Base-by-base conservation (phyloP, 2,888 invertebrate species). In the Dryadula phaetusa region DNA sequence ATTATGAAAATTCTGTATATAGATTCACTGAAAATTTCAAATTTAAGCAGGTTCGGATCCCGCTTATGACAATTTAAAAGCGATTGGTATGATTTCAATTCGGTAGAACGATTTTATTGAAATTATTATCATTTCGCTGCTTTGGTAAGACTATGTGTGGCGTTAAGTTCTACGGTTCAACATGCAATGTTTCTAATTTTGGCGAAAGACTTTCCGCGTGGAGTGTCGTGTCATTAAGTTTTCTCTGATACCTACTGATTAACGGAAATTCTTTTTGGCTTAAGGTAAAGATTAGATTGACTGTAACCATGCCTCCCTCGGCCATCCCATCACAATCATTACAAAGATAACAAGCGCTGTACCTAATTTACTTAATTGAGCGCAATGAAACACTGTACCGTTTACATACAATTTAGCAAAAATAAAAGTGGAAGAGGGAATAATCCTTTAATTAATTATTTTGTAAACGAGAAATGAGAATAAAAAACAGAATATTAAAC, bases 311-410 rank as follows among this genome's bases (percentile, higher is more conserved):
- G 12, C 10, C 37, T 10, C 28, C 52, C 16, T 3, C 52, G 28
- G 28, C 28, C 52, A 28, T 52, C n/a, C 28, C 49, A 52, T 28
- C 52, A 52, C 28, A 32, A 52, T 28, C 52, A 52, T 52, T 52
- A 32, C 52, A 52, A 32, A 28, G 52, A 52, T 52, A 52, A 52
- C 52, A 5, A 52, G 32, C 28, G 28, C 28, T 22, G n/a, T 10
- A 16, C 18, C 28, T 32, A 52, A 52, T 52, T 52, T 32, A 12
- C 10, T 16, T 32, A 52, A 52, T 28, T 52, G 16, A 52, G 10
- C 25, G 28, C 28, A 52, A 52, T 52, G 28, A 28, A 28, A 28
- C 49, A 10, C 2, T 28, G 49, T 52, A 52, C 49, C 49, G 1
- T 52, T 52, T 52, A 49, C 32, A 32, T 32, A 28, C 28, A 52